Conservation (phyloP, 2,888 invertebrate species). For the Toxonevra muliebris region DNA sequence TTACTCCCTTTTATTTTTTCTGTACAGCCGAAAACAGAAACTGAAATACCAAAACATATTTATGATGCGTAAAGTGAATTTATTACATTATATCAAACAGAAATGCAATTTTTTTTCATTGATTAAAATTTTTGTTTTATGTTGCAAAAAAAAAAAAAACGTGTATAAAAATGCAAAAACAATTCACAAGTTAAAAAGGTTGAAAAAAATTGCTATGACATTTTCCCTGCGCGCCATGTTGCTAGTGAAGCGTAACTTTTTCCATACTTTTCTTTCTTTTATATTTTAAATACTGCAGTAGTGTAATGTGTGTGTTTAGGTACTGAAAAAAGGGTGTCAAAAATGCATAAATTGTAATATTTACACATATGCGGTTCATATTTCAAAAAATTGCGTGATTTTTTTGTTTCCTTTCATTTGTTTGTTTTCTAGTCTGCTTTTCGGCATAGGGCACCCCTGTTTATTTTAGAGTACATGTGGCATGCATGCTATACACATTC, state of each 20-base stretch:
- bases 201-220: no score
- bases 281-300: background rate
- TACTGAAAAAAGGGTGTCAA: constrained; percentile 15
- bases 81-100: constrained; percentile 1
- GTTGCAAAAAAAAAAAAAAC: background rate
- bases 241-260: constrained; percentile 5
- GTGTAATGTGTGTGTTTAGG: background rate
- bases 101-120: background rate
- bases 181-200: no score
- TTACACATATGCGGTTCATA: constrained; percentile 32
- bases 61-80: constrained; percentile 10
- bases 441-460: no score
- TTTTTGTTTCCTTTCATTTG: background rate
- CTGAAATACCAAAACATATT: constrained; percentile 9
- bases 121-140: background rate
- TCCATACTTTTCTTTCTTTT: background rate
- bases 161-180: no score
- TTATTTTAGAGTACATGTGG: constrained; percentile 12
- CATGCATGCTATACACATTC: background rate
- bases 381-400: constrained; percentile 29
- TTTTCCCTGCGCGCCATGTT: background rate
- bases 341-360: constrained; percentile 23
- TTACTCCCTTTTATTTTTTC: background rate
- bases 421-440: no score
- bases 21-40: background rate